Evolutionary conservation across 2,888 invertebrate species (phyloP), one percentile per base, ranked within the genome.

Genomic region (Argyresthia albistria): DNA sequence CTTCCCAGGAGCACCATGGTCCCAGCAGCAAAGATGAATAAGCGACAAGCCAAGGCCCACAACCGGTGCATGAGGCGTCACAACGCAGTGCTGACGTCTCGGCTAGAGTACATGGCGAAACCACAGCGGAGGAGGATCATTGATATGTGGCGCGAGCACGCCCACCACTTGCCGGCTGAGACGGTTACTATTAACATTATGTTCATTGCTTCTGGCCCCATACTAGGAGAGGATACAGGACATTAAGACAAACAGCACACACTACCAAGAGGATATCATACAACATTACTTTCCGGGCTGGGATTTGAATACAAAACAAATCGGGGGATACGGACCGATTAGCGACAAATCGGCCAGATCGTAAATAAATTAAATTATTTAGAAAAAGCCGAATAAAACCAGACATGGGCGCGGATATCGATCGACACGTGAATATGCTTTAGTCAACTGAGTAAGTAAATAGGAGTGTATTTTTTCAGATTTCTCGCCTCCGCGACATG

Each of bases 131-230:
- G 86, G n/a, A 62, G 60, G 39, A 69, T 86, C 52, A 74, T 86
- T 57, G 69, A 67, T 52, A 58, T 82, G 43, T 86, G 84, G 86
- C 64, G 84, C 15, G 79, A 86, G 35, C 65, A 76, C 51, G 78
- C 75, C 0, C 46, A 73, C 12, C 60, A 55, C 1, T 59, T 86
- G 43, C 73, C 82, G 0, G 69, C 81, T 2, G 76, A 84, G 57
- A 80, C 81, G 58, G 86, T 86, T 54, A 55, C 16, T n/a, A 43
- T 43, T 43, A 14, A 43, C 4, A 6, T n/a, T 43, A 45, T 14
- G 11, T 43, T 43, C n/a, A 42, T 42, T 6, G 42, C 42, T 42
- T 42, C 12, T 6, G 11, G 4, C 25, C 25, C 25, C 6, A 25
- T 6, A 25, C 25, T 25, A 25, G 25, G 25, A 25, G 25, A 25